phyloP scores from a whole-genome alignment of 2,797 vertebrate species.

The Pygocentrus nattereri region DNA sequence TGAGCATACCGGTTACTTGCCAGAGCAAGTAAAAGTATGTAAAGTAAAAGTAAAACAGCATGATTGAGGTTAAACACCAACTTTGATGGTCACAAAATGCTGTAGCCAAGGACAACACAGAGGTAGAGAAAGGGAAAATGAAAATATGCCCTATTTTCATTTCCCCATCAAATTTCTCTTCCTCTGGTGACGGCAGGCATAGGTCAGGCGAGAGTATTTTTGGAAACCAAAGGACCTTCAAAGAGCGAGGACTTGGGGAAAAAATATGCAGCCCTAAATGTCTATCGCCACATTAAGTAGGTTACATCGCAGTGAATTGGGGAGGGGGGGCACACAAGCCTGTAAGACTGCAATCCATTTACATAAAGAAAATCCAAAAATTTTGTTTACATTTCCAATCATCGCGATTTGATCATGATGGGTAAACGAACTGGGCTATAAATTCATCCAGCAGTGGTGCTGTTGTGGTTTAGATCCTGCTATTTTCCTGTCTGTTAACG shows the following conservation, averaged over 20 bases:
- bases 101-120: conserved; percentile 60
- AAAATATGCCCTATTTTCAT: conserved; percentile 50
- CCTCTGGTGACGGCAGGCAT: conserved; percentile 49
- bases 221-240: conserved; percentile 48
- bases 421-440: no score
- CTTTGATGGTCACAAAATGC: conserved; percentile 32
- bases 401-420: not conserved
- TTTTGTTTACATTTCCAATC: not conserved
- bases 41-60: conserved; percentile 33
- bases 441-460: no score
- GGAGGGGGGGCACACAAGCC: no score
- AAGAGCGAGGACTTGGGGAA: conserved; percentile 14
- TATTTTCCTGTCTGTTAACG: no score
- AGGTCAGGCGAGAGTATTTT: conserved; percentile 53
- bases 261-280: conserved; percentile 13
- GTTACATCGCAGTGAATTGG: not conserved
- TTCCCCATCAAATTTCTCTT: conserved; percentile 50
- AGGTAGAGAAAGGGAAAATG: conserved; percentile 16
- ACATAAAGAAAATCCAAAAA: not conserved
- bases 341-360: not conserved
- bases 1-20: not conserved
- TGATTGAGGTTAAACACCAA: conserved; percentile 30
- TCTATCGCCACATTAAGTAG: conserved; percentile 2
- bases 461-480: no score
- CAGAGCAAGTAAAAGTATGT: not conserved